These are phyloP conservation scores for Cryptoprocta ferox DNA, from an alignment of 2,797 vertebrate genomes.

Conservation along the genomic window DNA sequence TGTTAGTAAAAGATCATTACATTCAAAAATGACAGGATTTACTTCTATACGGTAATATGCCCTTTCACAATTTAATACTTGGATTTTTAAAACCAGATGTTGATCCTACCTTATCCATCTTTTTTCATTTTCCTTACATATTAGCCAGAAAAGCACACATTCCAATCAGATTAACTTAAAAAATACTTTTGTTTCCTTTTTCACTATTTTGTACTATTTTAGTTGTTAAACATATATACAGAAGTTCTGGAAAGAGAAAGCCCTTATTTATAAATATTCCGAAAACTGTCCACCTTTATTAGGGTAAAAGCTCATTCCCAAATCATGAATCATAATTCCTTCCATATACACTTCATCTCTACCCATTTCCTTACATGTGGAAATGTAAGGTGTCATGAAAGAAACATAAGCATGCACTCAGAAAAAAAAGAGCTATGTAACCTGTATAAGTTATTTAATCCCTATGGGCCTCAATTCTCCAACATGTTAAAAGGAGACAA, in stretches of 20 bases:
- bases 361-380: background rate
- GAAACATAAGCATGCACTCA: background rate
- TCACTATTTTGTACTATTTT: background rate
- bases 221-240: background rate
- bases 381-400: background rate
- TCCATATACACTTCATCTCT: background rate
- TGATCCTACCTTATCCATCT: background rate
- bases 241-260: background rate
- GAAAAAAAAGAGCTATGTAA: background rate
- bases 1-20: background rate
- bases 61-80: background rate
- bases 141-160: background rate
- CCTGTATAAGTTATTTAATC: background rate
- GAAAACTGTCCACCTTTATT: background rate
- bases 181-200: background rate
- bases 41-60: background rate
- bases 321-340: background rate
- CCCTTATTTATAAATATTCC: background rate
- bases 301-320: background rate
- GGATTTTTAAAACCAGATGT: conserved; percentile 7
- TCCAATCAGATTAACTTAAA: background rate
- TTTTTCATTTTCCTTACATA: background rate
- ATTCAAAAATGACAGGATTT: background rate
- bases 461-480: background rate
- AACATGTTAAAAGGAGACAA: background rate